phyloP scores from a whole-genome alignment of 2,113 vertebrate genomes.

The cattle (Bos taurus) region DNA sequence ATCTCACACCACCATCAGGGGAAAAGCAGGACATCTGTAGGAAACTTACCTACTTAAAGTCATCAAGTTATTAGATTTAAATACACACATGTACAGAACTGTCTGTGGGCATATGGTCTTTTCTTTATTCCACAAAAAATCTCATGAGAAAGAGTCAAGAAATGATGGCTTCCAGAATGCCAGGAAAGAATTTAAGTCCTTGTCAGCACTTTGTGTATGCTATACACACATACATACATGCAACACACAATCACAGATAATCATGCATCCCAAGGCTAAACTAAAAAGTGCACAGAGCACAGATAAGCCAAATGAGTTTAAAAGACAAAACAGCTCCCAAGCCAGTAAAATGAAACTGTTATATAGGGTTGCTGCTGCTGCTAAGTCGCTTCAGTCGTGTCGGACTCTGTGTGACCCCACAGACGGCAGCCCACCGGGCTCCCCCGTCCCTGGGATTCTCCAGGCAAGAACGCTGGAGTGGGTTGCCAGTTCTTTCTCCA shows the following conservation, averaged over 20 bases:
- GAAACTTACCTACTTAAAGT: slow-evolving; percentile 13
- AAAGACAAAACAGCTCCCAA: background rate
- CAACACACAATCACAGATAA: background rate
- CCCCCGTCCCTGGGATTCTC: no score
- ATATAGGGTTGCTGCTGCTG: background rate
- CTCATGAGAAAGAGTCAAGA: background rate
- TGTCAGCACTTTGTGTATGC: background rate
- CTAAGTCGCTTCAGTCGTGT: no score
- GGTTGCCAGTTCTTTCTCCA: no score
- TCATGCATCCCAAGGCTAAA: background rate
- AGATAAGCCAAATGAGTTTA: slow-evolving; percentile 12
- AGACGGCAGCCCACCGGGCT: no score
- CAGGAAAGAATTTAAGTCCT: slow-evolving; percentile 3
- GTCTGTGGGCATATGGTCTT: background rate
- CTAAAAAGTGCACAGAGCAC: slow-evolving; percentile 3
- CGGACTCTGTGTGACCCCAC: no score
- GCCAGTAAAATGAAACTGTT: background rate
- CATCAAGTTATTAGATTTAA: slow-evolving; percentile 5
- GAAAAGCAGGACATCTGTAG: background rate
- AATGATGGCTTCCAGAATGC: background rate
- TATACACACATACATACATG: background rate
- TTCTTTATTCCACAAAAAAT: background rate
- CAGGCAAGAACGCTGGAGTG: no score
- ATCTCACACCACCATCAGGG: background rate
- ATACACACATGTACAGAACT: background rate